Percentiles rank a stretch among this genome's conserved stretches.
Conservation (phyloP, 2,797 vertebrate species). For the Hipposideros larvatus region DNA sequence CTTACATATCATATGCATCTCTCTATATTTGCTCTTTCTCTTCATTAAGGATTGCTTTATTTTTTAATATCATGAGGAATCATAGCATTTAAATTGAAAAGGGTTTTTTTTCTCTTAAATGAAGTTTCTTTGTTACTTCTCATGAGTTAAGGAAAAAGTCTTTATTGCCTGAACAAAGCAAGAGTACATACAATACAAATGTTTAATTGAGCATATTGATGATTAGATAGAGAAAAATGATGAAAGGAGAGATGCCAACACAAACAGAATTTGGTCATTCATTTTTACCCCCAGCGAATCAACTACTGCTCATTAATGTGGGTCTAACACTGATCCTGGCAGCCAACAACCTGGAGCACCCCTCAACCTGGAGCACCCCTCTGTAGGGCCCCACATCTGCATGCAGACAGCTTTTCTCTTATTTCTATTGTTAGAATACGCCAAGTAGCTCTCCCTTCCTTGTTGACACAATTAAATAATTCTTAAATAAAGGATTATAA, state of each 20-base stretch:
- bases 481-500: conserved; percentile 76
- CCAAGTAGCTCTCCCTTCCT: conserved; percentile 56
- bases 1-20: neutral
- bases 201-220: conserved; percentile 71
- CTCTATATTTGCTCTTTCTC: neutral
- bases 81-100: conserved; percentile 34
- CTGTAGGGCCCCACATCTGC: conserved; percentile 3
- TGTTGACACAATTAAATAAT: conserved; percentile 48
- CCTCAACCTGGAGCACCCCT: conserved; percentile 52
- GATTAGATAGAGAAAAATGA: conserved; percentile 59
- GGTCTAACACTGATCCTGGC: conserved; percentile 56
- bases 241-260: conserved; percentile 63
- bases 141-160: conserved; percentile 44
- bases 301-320: conserved; percentile 65
- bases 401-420: conserved; percentile 47
- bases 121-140: conserved; percentile 57
- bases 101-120: neutral
- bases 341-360: conserved; percentile 57
- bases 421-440: conserved; percentile 66
- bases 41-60: neutral
- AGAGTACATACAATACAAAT: conserved; percentile 72
- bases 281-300: conserved; percentile 65
- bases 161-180: conserved; percentile 68
- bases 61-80: conserved; percentile 25
- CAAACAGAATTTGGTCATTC: conserved; percentile 66